Evolutionary conservation across 1,140 invertebrate species (phyloP), one percentile per base, ranked within the genome.

Genomic region (Bombus picipes): DNA sequence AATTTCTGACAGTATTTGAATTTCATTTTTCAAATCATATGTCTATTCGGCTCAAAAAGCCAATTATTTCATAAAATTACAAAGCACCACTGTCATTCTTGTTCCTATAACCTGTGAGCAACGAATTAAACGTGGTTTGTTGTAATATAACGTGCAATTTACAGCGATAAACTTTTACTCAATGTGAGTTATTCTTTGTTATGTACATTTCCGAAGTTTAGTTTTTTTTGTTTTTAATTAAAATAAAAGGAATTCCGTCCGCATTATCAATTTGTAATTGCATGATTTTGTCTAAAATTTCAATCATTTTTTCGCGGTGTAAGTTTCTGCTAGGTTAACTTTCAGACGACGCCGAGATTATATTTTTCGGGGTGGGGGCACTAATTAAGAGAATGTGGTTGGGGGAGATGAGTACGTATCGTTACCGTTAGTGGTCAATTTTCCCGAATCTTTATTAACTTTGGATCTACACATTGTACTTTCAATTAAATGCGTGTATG

Each of bases 1-100:
- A 76, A 86, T 79, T 74, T 72, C 85, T 89, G 90, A 91, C 83
- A 90, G 88, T 70, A 74, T 91, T 91, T 91, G 85, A 90, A 91
- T 88, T 84, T 87, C 76, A 74, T 77, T 90, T 77, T 76, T 68
- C 18, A 43, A 47, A 73, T 80, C 62, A 43, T 41, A 65, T 76
- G 3, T 87, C n/a, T 71, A n/a, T 75, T 62, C 59, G 59, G 10
- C 28, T 8, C 6, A 12, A 62, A 57, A 15, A 28, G 28, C 2
- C 41, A n/a, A 43, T 66, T 62, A 22, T 41, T 70, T 57, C 22
- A 22, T 47, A 34, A 39, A 81, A 62, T 72, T 80, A 18, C 4
- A 12, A 47, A 47, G 0, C 10, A 47, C 4, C 5, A 18, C n/a
- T 3, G 4, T 37, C 15, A 37, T 25, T 68, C 4, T 43, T 66